Percentiles rank a stretch among this genome's conserved stretches.
Evolutionary conservation across 1,140 invertebrate species (phyloP).

Genomic region (Dinoponera quadriceps): DNA sequence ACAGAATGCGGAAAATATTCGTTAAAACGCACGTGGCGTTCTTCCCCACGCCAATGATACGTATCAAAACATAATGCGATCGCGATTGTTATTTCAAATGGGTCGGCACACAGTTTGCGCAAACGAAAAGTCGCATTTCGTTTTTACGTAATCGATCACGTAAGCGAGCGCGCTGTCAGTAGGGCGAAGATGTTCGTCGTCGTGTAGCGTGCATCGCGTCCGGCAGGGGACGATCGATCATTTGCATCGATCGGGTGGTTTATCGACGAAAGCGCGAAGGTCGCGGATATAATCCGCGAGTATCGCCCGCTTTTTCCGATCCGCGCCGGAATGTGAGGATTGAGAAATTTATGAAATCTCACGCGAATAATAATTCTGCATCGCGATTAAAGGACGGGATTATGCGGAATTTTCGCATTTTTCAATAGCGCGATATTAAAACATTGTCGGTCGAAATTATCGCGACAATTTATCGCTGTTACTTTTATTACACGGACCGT

Average conservation of each 20-base stretch:
- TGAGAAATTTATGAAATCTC: not conserved
- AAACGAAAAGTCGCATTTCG: constrained; percentile 47
- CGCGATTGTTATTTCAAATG: constrained; percentile 20
- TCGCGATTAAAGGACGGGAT: not conserved
- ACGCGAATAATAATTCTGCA: not conserved
- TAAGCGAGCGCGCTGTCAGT: constrained; percentile 16
- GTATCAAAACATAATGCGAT: constrained; percentile 2
- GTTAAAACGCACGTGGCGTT: not conserved
- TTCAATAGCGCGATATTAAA: not conserved
- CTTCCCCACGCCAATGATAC: not conserved
- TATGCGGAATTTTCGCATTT: not conserved
- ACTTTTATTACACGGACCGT: too few species aligned
- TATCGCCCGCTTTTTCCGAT: not conserved
- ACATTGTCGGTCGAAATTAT: not conserved
- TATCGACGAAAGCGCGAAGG: not conserved
- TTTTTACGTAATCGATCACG: constrained; percentile 51
- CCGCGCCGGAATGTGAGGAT: not conserved
- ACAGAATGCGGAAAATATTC: constrained; percentile 3
- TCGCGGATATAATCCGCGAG: not conserved
- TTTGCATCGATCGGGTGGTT: too few species aligned
- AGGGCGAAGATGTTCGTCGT: not conserved
- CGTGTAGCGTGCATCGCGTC: not conserved
- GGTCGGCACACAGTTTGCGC: not conserved
- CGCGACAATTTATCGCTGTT: too few species aligned
- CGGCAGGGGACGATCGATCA: not conserved